A percentile compares a stretch with the other conserved stretches of the same genome.
These are phyloP conservation scores for Bembecia ichneumoniformis DNA, from an alignment of 2,888 invertebrate genomes.

Conservation along the genomic window DNA sequence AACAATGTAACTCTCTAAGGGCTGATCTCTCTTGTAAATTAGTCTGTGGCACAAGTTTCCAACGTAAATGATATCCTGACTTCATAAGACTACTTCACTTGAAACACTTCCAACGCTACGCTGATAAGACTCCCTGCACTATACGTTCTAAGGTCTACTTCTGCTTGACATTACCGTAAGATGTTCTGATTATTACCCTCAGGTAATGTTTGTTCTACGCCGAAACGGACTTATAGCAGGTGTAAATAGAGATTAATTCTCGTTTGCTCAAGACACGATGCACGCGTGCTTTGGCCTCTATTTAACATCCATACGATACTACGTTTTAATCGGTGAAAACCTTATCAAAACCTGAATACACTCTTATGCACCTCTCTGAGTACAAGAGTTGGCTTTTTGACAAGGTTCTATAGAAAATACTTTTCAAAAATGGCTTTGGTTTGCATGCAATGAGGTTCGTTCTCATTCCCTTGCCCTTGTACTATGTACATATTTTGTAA, in stretches of 20 bases:
- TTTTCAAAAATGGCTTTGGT: no score
- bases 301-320: no score
- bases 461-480: no score
- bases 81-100: slow-evolving; percentile 14
- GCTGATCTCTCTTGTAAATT: slow-evolving; percentile 34
- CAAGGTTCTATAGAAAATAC: no score
- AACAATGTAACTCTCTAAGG: slow-evolving; percentile 21
- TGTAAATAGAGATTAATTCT: slow-evolving; percentile 29
- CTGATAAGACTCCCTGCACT: slow-evolving; percentile 9
- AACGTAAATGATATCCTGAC: slow-evolving; percentile 33
- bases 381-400: no score
- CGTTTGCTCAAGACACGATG: slow-evolving; percentile 13
- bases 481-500: no score
- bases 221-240: slow-evolving; percentile 28
- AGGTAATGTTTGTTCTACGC: slow-evolving; percentile 30
- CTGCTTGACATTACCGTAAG: slow-evolving; percentile 5
- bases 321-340: no score
- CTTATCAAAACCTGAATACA: no score
- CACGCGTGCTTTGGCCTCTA: slow-evolving; percentile 6
- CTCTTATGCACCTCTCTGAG: no score
- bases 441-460: no score
- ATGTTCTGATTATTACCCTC: slow-evolving; percentile 25
- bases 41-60: slow-evolving; percentile 29
- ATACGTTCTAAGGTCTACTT: slow-evolving; percentile 5
- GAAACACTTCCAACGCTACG: slow-evolving; percentile 5